Percentiles rank a stretch among this genome's conserved stretches.
These are phyloP conservation scores for Drosophila seclusa DNA, from an alignment of 2,888 invertebrate genomes.

Conservation along the genomic window DNA sequence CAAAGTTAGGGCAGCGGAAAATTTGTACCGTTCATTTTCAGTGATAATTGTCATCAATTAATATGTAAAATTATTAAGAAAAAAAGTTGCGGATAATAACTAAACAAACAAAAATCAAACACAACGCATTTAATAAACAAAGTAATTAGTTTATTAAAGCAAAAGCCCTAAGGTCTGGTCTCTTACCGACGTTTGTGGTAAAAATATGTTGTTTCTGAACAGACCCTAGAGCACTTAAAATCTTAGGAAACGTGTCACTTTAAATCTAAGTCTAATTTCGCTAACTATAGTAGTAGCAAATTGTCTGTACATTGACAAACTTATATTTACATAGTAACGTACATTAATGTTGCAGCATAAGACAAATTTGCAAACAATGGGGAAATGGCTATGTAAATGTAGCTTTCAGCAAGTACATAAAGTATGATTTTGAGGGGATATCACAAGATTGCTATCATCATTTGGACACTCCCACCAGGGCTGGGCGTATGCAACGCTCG, in stretches of 20 bases:
- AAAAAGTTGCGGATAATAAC: neutral
- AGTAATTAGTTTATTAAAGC: constrained; percentile 37
- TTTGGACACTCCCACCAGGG: constrained; percentile 97
- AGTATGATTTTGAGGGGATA: neutral
- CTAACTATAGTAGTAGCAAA: neutral
- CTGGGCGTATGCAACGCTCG: constrained; percentile 97
- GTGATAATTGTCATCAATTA: neutral
- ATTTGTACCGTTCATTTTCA: neutral
- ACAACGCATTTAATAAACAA: constrained; percentile 25
- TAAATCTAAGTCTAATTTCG: constrained; percentile 5
- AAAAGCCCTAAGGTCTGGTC: constrained; percentile 28
- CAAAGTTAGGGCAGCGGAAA: neutral
- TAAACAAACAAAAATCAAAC: neutral
- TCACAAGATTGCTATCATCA: constrained; percentile 23
- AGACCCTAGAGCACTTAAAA: constrained; percentile 34
- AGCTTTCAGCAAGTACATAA: neutral
- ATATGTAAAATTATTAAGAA: neutral
- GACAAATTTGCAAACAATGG: constrained; percentile 62
- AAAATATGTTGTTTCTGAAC: constrained; percentile 37
- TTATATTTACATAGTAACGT: constrained; percentile 60
- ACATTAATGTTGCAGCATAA: constrained; percentile 65
- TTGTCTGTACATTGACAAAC: constrained; percentile 22
- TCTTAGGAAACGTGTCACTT: constrained; percentile 24
- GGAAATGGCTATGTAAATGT: constrained; percentile 51
- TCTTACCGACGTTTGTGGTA: constrained; percentile 27